phyloP scores from a whole-genome alignment of 2,888 invertebrate genomes.

The Alcis repandata region DNA sequence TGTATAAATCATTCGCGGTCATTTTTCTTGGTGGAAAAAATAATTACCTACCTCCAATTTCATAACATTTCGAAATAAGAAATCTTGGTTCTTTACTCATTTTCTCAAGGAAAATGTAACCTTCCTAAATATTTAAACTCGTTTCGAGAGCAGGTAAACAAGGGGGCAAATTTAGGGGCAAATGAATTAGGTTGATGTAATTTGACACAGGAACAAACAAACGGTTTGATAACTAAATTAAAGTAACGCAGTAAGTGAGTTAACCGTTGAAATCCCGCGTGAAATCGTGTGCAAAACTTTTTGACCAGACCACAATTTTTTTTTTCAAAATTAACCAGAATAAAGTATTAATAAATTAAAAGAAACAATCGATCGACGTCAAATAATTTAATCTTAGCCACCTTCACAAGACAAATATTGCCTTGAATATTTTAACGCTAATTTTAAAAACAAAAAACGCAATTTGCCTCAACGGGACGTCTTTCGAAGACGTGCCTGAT shows the following conservation, averaged over 20 bases:
- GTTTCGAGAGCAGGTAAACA: conserved; percentile 43
- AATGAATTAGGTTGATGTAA: conserved; percentile 53
- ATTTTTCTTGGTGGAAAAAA: conserved; percentile 8
- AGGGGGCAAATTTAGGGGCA: conserved; percentile 53
- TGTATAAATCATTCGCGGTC: background rate
- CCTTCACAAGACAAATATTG: conserved; percentile 8
- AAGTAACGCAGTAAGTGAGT: conserved; percentile 55
- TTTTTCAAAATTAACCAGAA: no score
- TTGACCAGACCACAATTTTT: background rate
- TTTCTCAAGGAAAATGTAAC: conserved; percentile 35
- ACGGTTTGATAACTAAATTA: conserved; percentile 55
- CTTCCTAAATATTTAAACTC: conserved; percentile 37
- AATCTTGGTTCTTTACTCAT: conserved; percentile 28
- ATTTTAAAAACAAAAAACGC: conserved; percentile 27
- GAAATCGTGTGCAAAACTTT: conserved; percentile 6
- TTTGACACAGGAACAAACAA: conserved; percentile 55
- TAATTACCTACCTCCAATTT: conserved; percentile 24
- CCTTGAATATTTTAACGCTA: conserved; percentile 29
- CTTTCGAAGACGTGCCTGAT: conserved; percentile 26
- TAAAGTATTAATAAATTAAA: background rate
- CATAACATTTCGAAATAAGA: conserved; percentile 25
- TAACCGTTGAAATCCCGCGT: conserved; percentile 52
- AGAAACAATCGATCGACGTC: background rate
- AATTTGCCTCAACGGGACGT: conserved; percentile 21
- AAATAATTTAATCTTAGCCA: background rate